phyloP scores from a whole-genome alignment of 2,113 vertebrate genomes.

The Phycodurus eques region DNA sequence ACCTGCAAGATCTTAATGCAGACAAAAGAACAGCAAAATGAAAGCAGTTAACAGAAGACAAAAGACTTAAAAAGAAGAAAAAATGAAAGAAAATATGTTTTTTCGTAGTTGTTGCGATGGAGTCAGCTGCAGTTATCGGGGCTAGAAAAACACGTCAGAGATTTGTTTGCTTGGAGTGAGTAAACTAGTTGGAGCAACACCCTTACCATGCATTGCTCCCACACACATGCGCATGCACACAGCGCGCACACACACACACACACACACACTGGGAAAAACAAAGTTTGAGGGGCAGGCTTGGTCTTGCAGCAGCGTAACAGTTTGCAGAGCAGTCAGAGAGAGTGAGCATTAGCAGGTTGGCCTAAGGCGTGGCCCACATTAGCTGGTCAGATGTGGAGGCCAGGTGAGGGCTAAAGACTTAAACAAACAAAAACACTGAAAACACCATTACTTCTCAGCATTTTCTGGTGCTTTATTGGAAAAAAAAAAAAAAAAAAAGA shows the following conservation, averaged over 20 bases:
- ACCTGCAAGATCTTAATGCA: constrained; percentile 49
- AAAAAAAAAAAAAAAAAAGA: neutral
- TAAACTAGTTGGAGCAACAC: constrained; percentile 58
- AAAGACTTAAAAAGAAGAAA: constrained; percentile 38
- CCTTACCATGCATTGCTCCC: constrained; percentile 28
- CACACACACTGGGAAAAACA: constrained; percentile 50
- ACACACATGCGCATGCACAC: constrained; percentile 6
- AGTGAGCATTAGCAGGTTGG: constrained; percentile 87
- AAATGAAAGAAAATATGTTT: constrained; percentile 18
- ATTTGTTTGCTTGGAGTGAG: constrained; percentile 67
- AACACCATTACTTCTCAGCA: too few species aligned
- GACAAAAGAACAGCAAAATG: constrained; percentile 53
- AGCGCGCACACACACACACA: constrained; percentile 7
- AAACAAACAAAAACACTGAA: neutral
- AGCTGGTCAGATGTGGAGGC: constrained; percentile 74
- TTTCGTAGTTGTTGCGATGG: constrained; percentile 41
- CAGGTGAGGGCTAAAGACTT: neutral
- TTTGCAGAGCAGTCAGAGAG: constrained; percentile 82
- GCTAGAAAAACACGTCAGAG: constrained; percentile 61
- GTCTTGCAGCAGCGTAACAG: constrained; percentile 86
- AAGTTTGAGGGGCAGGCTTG: constrained; percentile 79
- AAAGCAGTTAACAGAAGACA: constrained; percentile 53
- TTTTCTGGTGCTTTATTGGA: neutral
- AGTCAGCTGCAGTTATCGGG: constrained; percentile 44
- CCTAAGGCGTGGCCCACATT: constrained; percentile 92